These are phyloP conservation scores for Neocrepidodera transversa DNA, from an alignment of 2,888 invertebrate species.

Conservation along the genomic window DNA sequence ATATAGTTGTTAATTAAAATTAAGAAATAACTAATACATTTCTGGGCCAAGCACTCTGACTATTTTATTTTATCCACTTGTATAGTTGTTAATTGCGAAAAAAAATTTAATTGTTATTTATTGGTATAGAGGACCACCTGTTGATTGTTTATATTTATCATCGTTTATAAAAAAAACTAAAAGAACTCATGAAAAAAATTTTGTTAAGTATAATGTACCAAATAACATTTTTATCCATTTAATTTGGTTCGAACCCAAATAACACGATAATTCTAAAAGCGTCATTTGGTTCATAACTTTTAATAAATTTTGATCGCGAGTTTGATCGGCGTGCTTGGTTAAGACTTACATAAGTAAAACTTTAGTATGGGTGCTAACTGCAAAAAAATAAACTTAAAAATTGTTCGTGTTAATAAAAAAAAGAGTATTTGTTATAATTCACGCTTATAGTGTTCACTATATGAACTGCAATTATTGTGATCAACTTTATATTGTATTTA, in stretches of 20 bases:
- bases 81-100: conserved; percentile 26
- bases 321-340: conserved; percentile 6
- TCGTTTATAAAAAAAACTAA: neutral
- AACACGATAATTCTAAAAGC: no score
- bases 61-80: neutral
- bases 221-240: no score
- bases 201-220: no score
- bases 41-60: neutral
- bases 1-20: conserved; percentile 33
- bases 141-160: conserved; percentile 24
- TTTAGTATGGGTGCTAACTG: conserved; percentile 58
- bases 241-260: no score
- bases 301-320: neutral
- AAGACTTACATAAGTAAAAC: conserved; percentile 35
- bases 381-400: conserved; percentile 45
- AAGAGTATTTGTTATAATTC: conserved; percentile 50
- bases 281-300: no score
- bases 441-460: conserved; percentile 62
- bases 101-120: conserved; percentile 24
- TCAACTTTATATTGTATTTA: conserved; percentile 56
- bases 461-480: conserved; percentile 61
- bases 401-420: conserved; percentile 55
- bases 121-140: conserved; percentile 48
- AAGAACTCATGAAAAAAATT: neutral
- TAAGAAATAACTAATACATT: neutral